phyloP scores from a whole-genome alignment of 2,888 invertebrate species.

The Ectemnius lituratus region DNA sequence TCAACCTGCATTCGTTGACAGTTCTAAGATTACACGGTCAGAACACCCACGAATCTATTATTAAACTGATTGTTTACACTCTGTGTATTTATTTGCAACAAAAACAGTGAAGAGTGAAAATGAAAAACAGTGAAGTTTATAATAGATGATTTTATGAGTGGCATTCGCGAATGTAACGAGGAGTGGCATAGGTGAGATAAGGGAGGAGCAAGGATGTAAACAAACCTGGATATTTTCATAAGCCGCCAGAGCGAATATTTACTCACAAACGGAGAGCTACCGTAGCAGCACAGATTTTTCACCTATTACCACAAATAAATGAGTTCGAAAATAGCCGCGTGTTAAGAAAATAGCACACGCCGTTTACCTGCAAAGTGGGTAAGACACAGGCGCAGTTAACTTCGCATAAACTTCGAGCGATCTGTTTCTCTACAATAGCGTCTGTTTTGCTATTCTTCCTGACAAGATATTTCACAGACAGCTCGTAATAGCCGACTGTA shows the following conservation, averaged over 20 bases:
- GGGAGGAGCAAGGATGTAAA: conserved; percentile 20
- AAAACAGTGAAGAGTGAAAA: too few relatives aligned
- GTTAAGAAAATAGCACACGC: too few relatives aligned
- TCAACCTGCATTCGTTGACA: conserved; percentile 29
- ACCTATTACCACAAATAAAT: conserved; percentile 32
- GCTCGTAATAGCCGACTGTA: conserved; percentile 68
- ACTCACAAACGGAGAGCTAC: conserved; percentile 64
- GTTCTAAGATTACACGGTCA: too few relatives aligned
- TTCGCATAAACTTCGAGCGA: conserved; percentile 56
- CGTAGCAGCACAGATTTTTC: conserved; percentile 50
- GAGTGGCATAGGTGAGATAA: too few relatives aligned
- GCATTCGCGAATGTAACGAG: too few relatives aligned
- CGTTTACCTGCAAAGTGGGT: conserved; percentile 72
- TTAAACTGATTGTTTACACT: neutral
- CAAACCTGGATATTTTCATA: conserved; percentile 75
- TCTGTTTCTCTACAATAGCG: conserved; percentile 43
- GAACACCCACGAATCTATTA: too few relatives aligned
- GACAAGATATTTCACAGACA: conserved; percentile 71
- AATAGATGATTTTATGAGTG: too few relatives aligned
- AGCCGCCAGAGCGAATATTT: conserved; percentile 76
- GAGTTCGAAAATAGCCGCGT: neutral
- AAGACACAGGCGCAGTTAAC: conserved; percentile 70
- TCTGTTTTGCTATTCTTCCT: conserved; percentile 59
- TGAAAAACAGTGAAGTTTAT: too few relatives aligned
- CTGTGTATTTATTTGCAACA: neutral